These are phyloP conservation scores for Zenarchopterus dispar DNA, from an alignment of 2,797 vertebrate genomes.

Conservation along the genomic window DNA sequence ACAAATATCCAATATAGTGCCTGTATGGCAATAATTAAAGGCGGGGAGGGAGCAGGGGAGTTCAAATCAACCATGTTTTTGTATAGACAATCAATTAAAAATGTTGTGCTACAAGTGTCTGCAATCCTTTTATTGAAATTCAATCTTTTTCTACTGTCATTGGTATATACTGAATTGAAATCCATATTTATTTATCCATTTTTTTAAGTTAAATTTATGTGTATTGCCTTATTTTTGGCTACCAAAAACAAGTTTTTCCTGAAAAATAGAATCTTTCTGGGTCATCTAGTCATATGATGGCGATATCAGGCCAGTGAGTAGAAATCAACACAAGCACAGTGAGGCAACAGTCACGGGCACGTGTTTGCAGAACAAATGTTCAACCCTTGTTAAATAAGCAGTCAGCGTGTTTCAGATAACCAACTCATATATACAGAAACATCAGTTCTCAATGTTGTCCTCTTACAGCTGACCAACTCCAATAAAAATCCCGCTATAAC, in stretches of 20 bases:
- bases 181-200: no score
- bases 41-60: no score
- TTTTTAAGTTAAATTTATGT: neutral
- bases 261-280: slow-evolving; percentile 16
- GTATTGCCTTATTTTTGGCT: neutral
- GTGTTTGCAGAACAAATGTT: slow-evolving; percentile 21
- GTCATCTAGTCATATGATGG: slow-evolving; percentile 41
- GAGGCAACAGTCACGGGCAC: slow-evolving; percentile 9
- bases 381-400: slow-evolving; percentile 18
- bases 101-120: no score
- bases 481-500: slow-evolving; percentile 20
- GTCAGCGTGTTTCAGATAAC: slow-evolving; percentile 18
- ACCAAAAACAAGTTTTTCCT: neutral
- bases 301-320: slow-evolving; percentile 23
- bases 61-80: neutral
- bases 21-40: neutral
- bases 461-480: slow-evolving; percentile 52
- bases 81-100: neutral
- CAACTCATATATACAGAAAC: slow-evolving; percentile 3
- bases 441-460: no score
- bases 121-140: neutral
- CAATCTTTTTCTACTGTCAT: no score
- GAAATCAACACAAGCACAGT: slow-evolving; percentile 23
- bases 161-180: no score
- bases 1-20: no score